Evolutionary conservation across 2,113 vertebrate species (phyloP).

Genomic region (Peromyscus californicus): DNA sequence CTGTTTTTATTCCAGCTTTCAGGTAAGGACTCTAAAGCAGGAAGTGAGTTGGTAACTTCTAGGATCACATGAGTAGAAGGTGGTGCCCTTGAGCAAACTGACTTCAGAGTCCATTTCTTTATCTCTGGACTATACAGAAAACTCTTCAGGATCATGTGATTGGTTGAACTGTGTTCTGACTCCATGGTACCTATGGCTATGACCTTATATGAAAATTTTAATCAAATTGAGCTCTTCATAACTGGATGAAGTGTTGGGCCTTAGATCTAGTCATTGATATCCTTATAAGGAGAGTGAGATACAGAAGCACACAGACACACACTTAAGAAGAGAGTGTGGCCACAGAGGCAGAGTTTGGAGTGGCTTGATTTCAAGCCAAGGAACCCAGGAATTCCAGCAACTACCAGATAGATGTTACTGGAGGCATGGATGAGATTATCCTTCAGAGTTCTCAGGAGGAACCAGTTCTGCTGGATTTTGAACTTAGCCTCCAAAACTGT

Average conservation of each 20-base stretch:
- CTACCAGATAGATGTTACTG: background rate
- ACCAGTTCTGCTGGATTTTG: background rate
- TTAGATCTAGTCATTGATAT: background rate
- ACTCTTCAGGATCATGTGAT: background rate
- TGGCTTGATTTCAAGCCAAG: background rate
- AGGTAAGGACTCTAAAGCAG: background rate
- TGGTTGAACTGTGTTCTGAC: background rate
- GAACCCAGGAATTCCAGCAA: background rate
- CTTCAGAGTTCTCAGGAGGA: background rate
- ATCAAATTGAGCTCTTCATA: background rate
- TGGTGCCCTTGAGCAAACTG: background rate
- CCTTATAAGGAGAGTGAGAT: background rate
- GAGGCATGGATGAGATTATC: background rate
- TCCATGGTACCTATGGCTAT: background rate
- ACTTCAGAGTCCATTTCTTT: constrained; percentile 28
- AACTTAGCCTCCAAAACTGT: background rate
- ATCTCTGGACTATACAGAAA: background rate
- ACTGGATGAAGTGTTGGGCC: background rate
- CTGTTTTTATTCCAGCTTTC: constrained; percentile 8
- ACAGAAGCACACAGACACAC: background rate
- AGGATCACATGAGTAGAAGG: background rate
- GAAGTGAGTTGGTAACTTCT: background rate
- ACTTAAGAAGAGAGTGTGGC: background rate
- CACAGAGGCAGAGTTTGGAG: background rate
- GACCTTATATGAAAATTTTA: background rate